Evolutionary conservation across 2,113 vertebrate genomes (phyloP), one percentile per base, ranked within the genome.

Genomic region (Festucalex cinctus): DNA sequence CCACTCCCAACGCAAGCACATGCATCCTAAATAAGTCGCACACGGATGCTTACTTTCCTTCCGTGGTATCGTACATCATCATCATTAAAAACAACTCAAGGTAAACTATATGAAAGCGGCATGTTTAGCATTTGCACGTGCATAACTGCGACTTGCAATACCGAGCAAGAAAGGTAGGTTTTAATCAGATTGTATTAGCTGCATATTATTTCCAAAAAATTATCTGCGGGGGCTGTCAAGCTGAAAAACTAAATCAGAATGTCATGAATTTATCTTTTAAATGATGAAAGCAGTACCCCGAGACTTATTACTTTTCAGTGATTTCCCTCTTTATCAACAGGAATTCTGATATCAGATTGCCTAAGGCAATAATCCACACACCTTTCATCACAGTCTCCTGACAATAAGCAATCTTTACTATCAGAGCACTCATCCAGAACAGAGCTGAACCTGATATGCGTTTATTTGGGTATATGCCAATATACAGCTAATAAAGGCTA

Each of bases 1-100:
- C 75, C 82, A 81, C 79, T 84, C 83, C 82, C 83, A 78, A 81
- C 63, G 72, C 74, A 71, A 70, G 76, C 84, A 83, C 85, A 69
- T 17, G 17, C 81, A 86, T 85, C 78, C 81, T 69, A 87, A 85
- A 75, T 71, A 79, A 78, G 81, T 87, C 37, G 20, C 70, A 83
- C 69, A 73, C 75, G 9, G 36, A 54, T 54, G 43, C 16, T 46
- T 26, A 14, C 24, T 26, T 54, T 54, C 10, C 51, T 54, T 54
- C 51, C 16, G 16, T 17, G 22, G 49, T 46, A 44, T 63, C 74
- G 81, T 79, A 72, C 69, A 70, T 74, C 22, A 53, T 24, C 24
- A 6, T 56, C 53, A 13, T 56, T 56, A 56, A 26, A 56, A 56
- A 26, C 24, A 56, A 26, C 24, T 56, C 14, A 14, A 59, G 17